Evolutionary conservation across 2,888 invertebrate genomes (phyloP).

Genomic region (Toxonevra muliebris): DNA sequence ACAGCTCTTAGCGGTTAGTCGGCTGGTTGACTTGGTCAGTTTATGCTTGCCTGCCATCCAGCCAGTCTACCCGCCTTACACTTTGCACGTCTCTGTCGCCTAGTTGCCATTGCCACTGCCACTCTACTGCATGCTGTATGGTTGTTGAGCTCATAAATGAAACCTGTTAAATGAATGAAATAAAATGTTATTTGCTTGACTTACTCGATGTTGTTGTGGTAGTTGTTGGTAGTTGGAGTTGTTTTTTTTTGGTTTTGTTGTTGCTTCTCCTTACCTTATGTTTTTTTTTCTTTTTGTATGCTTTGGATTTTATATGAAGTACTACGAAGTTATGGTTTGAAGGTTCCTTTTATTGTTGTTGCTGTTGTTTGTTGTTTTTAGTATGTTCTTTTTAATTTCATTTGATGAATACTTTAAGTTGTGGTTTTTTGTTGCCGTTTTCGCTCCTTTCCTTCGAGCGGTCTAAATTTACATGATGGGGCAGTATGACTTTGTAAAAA

Average conservation of each 20-base stretch:
- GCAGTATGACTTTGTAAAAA: slow-evolving; percentile 32
- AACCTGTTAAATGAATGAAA: slow-evolving; percentile 66
- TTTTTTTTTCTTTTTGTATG: slow-evolving; percentile 20
- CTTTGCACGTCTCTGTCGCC: slow-evolving; percentile 11
- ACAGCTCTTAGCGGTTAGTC: not conserved
- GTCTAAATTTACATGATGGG: slow-evolving; percentile 16
- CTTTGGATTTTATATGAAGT: slow-evolving; percentile 18
- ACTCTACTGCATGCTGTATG: slow-evolving; percentile 17
- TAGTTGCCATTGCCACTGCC: slow-evolving; percentile 16
- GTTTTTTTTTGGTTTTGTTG: slow-evolving; percentile 39
- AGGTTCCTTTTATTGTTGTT: too few relatives aligned
- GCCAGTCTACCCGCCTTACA: not conserved
- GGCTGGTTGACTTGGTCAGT: slow-evolving; percentile 3
- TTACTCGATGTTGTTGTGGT: slow-evolving; percentile 8
- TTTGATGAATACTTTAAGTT: not conserved
- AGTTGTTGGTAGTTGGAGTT: slow-evolving; percentile 18
- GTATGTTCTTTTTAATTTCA: slow-evolving; percentile 4
- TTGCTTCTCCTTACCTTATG: slow-evolving; percentile 43
- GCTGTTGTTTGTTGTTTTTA: too few relatives aligned
- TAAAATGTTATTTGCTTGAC: slow-evolving; percentile 60
- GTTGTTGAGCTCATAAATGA: slow-evolving; percentile 57
- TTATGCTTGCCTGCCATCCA: not conserved
- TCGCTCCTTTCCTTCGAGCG: slow-evolving; percentile 12
- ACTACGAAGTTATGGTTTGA: too few relatives aligned
- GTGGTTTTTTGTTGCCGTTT: slow-evolving; percentile 26